Evolutionary conservation across 2,797 vertebrate genomes (phyloP), one percentile per base, ranked within the genome.

Genomic region (Emys orbicularis): DNA sequence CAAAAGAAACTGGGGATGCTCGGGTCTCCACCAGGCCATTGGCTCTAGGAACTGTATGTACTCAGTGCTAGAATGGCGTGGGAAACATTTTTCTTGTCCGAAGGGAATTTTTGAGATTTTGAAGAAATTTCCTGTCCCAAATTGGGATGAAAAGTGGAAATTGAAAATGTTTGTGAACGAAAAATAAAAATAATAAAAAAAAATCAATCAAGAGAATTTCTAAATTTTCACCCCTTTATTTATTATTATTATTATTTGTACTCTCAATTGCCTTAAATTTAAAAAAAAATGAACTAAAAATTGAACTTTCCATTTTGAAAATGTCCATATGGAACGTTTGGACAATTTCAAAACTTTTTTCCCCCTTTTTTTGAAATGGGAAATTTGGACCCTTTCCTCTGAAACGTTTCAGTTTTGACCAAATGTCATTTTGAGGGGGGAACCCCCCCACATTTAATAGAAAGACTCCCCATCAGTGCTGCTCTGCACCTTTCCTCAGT

Each of bases 281-380:
- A 29, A 27, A 5, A 56, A 56, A 21, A 54, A 25, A 12, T 41
- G 6, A 19, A 34, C 0, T 83, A 68, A 53, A 12, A 5, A 3
- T 41, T 5, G 52, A 0, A 1, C 3, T 91, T 94, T 76, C 61
- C 56, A 53, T 8, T 31, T 53, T 12, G 4, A 88, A 87, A 88
- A 29, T 4, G 65, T 41, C n/a, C 23, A 6, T 5, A 41, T 23
- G 1, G 18, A 72, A 50, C 6, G 37, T 61, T 50, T 50, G 2
- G 72, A 82, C 0, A 81, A 50, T 31, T 79, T 0, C 0, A 52
- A 83, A 74, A 11, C 0, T 2, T 1, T 19, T 68, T 41, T 37
- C 3, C 4, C 61, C 31, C n/a, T 37, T n/a, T 21, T 72, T 25
- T 53, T 59, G 25, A 92, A 72, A 0, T 0, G 37, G 1, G 0